Evolutionary conservation across 2,113 vertebrate species (phyloP), one percentile per base, ranked within the genome.

Genomic region (Perca flavescens): DNA sequence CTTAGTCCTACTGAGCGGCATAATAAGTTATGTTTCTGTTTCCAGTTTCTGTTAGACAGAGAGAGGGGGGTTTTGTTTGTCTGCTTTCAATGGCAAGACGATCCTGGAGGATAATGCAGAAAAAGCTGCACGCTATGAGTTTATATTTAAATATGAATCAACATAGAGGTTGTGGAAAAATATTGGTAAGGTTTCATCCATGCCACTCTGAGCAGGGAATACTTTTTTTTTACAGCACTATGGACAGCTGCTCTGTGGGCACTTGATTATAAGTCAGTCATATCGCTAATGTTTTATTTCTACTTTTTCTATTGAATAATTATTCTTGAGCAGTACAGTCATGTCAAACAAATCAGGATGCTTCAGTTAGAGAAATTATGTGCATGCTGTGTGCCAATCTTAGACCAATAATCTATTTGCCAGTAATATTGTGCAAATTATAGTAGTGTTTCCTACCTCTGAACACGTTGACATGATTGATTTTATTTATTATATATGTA

Each of bases 11-110:
- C 25, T 13, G 4, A 16, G 19, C 13, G 43, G 68, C 67, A 77
- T 78, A 58, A 83, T 60, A 74, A 75, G 65, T 43, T 11, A 43
- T 11, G 10, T 43, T 43, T 43, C 40, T 3, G 40, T 43, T 43
- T 43, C 4, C 15, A 40, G 13, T 80, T 54, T 71, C 13, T 57
- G 21, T 74, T 31, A 56, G 28, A 64, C 28, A 68, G n/a, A 50
- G 25, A 50, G 6, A 31, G 9, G 19, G 12, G 13, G 62, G 14
- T n/a, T 86, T 56, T 68, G 25, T 84, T 53, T 65, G 52, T 28
- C 46, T 74, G 66, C 40, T 47, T 77, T 70, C 78, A 79, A 82
- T 72, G 67, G 43, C 46, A 15, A 43, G n/a, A 58, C 61, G 36
- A 57, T 52, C 21, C 28, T 69, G 16, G 19, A 71, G 31, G 47